phyloP scores from a whole-genome alignment of 1,140 invertebrate species.

The Globodera rostochiensis region DNA sequence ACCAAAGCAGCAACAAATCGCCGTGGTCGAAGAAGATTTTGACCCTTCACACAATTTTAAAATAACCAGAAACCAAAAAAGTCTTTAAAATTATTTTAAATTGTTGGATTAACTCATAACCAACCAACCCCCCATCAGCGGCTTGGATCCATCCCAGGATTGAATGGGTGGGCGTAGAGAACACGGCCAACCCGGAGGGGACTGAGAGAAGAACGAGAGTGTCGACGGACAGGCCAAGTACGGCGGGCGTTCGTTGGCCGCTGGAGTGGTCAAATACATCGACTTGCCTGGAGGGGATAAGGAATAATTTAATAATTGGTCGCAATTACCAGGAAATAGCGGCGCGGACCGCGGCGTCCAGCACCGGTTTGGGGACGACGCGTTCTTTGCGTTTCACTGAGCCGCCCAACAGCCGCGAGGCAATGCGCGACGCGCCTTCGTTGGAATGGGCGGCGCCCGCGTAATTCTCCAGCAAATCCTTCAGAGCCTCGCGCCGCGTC shows the following conservation, averaged over 20 bases:
- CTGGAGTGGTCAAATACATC: conserved; percentile 72
- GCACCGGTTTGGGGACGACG: conserved; percentile 73
- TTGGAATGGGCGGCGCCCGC: conserved; percentile 60
- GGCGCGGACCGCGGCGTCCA: conserved; percentile 73
- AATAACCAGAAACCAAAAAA: conserved; percentile 4
- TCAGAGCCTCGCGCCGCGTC: conserved; percentile 91
- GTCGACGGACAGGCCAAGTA: conserved; percentile 81
- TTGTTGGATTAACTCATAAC: neutral
- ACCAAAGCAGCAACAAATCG: conserved; percentile 60
- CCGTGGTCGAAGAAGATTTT: conserved; percentile 65
- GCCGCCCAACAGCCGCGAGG: conserved; percentile 61
- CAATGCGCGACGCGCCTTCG: conserved; percentile 62
- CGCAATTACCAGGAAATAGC: conserved; percentile 79
- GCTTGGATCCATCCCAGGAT: conserved; percentile 78
- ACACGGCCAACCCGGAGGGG: conserved; percentile 78
- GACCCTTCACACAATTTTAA: conserved; percentile 40
- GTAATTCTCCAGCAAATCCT: conserved; percentile 83
- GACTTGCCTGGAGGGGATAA: conserved; percentile 10
- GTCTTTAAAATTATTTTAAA: too few species aligned
- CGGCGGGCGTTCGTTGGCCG: conserved; percentile 75
- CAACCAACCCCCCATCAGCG: conserved; percentile 50
- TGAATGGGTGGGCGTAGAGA: conserved; percentile 80
- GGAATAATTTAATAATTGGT: conserved; percentile 49
- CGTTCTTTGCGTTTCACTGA: conserved; percentile 74
- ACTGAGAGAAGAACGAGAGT: conserved; percentile 85